A percentile compares a stretch with the other conserved stretches of the same genome.
Conservation (phyloP, 2,888 invertebrate species). For the Pomacea canaliculata region DNA sequence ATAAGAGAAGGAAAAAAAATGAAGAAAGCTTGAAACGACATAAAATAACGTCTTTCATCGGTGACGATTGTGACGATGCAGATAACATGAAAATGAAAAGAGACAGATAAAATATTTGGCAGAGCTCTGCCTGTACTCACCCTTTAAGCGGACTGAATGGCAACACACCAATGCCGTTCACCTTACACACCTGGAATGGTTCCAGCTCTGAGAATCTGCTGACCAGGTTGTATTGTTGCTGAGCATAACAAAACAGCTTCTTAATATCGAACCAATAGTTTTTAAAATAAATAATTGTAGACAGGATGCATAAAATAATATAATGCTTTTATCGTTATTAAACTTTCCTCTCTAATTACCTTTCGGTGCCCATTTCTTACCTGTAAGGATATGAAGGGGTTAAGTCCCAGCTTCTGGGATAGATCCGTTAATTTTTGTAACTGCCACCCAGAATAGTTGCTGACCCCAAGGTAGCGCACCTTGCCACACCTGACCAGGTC, state of each 20-base stretch:
- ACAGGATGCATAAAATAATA: too few relatives aligned
- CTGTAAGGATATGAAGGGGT: slow-evolving; percentile 48
- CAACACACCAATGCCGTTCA: slow-evolving; percentile 59
- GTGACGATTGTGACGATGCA: too few relatives aligned
- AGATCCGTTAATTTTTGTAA: slow-evolving; percentile 58
- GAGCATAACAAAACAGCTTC: slow-evolving; percentile 11
- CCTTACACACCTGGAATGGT: slow-evolving; percentile 56
- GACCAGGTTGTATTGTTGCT: slow-evolving; percentile 65
- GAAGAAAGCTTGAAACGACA: too few relatives aligned
- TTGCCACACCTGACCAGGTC: slow-evolving; percentile 63
- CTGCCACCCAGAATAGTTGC: slow-evolving; percentile 64
- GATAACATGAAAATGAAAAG: too few relatives aligned
- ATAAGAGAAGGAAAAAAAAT: too few relatives aligned
- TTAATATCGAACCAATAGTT: not conserved
- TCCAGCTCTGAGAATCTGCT: slow-evolving; percentile 58
- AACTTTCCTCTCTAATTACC: too few relatives aligned
- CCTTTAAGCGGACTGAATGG: slow-evolving; percentile 64
- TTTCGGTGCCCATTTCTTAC: slow-evolving; percentile 29
- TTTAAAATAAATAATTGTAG: not conserved
- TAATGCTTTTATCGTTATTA: too few relatives aligned
- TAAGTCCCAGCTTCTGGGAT: slow-evolving; percentile 40
- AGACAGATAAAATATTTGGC: not conserved
- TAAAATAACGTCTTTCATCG: too few relatives aligned
- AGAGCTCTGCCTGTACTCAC: slow-evolving; percentile 32
- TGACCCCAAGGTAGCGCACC: slow-evolving; percentile 60